These are phyloP conservation scores for Drosophila subsilvestris DNA, from an alignment of 2,888 invertebrate species.

Conservation along the genomic window DNA sequence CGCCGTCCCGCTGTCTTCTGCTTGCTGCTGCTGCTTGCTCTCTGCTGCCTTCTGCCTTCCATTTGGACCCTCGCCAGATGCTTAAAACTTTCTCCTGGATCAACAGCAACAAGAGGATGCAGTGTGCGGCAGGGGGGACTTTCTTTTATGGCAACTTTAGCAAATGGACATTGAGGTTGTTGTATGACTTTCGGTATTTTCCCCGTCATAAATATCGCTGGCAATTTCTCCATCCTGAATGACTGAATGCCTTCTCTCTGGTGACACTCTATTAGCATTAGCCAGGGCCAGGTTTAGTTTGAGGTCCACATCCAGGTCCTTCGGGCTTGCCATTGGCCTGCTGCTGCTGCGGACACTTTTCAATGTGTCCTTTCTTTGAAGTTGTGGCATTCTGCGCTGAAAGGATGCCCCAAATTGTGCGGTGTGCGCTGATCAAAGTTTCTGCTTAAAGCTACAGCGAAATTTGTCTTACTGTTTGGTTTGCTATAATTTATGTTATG, in stretches of 20 bases:
- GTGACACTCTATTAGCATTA: constrained; percentile 62
- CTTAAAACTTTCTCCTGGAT: constrained; percentile 51
- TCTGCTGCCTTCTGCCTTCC: constrained; percentile 11
- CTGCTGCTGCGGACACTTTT: constrained; percentile 40
- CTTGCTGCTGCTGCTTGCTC: constrained; percentile 7
- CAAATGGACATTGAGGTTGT: constrained; percentile 74
- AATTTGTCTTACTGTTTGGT: background rate
- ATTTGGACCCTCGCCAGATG: constrained; percentile 62
- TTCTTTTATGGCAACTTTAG: constrained; percentile 67
- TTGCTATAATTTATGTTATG: constrained; percentile 16
- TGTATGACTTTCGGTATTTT: constrained; percentile 56
- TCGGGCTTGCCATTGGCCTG: constrained; percentile 10
- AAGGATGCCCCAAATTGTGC: constrained; percentile 22
- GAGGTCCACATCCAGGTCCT: background rate
- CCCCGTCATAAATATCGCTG: constrained; percentile 63
- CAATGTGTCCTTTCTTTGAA: constrained; percentile 34
- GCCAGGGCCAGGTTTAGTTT: constrained; percentile 2
- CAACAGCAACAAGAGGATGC: background rate
- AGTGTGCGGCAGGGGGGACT: constrained; percentile 1
- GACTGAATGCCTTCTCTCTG: constrained; percentile 1
- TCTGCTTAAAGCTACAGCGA: constrained; percentile 16
- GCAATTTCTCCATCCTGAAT: constrained; percentile 38
- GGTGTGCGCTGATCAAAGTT: constrained; percentile 24
- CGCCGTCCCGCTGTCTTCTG: constrained; percentile 38
- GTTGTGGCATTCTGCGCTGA: constrained; percentile 19